These are phyloP conservation scores for Ornithoptera alexandrae DNA, from an alignment of 2,888 invertebrate genomes.

Conservation along the genomic window DNA sequence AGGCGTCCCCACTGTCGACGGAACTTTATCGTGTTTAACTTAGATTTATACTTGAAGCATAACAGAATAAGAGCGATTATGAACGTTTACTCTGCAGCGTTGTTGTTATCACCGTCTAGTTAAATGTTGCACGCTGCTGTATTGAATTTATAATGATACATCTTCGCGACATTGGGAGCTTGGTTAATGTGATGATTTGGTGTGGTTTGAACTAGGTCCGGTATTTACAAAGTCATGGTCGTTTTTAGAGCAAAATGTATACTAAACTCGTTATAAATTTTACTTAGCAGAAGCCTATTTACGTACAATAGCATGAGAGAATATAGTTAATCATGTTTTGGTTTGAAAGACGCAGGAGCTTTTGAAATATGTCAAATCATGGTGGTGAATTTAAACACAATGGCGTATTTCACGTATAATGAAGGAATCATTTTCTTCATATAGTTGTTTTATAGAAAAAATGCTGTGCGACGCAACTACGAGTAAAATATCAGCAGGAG, in stretches of 20 bases:
- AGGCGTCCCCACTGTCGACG: conserved; percentile 24
- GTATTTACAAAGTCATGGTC: too few relatives aligned
- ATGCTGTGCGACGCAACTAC: not conserved
- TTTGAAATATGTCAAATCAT: too few relatives aligned
- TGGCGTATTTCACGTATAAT: too few relatives aligned
- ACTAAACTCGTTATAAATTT: too few relatives aligned
- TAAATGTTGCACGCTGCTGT: not conserved
- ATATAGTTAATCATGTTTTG: too few relatives aligned
- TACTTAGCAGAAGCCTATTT: too few relatives aligned
- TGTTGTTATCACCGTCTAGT: conserved; percentile 11
- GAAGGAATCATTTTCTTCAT: too few relatives aligned
- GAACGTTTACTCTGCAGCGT: conserved; percentile 2
- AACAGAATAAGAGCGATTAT: conserved; percentile 16
- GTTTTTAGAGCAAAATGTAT: too few relatives aligned
- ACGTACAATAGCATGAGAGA: too few relatives aligned
- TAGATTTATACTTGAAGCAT: conserved; percentile 21
- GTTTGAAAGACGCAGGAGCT: too few relatives aligned
- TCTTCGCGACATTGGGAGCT: not conserved
- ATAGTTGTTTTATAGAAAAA: not conserved
- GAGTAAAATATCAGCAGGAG: not conserved
- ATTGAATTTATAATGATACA: not conserved
- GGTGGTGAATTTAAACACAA: too few relatives aligned
- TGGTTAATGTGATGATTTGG: not conserved
- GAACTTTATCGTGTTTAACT: conserved; percentile 27
- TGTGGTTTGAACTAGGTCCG: too few relatives aligned